Evolutionary conservation across 2,888 invertebrate species (phyloP).

Genomic region (Silvanus unidentatus): DNA sequence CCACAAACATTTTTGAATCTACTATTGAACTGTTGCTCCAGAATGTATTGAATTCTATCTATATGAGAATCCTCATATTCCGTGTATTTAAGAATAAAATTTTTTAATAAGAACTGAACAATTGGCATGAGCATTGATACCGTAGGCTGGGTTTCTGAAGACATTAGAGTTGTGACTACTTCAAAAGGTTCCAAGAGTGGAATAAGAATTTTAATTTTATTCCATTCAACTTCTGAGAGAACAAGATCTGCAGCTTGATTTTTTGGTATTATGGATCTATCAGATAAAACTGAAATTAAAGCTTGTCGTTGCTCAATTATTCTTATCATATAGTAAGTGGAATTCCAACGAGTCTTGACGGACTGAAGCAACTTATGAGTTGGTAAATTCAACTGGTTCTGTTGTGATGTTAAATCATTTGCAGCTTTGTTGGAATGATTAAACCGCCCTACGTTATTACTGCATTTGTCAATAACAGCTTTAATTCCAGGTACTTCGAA

Average conservation of each 20-base stretch:
- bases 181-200: slow-evolving; percentile 17
- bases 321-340: slow-evolving; percentile 19
- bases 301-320: slow-evolving; percentile 20
- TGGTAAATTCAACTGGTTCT: slow-evolving; percentile 10
- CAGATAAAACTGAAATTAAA: slow-evolving; percentile 16
- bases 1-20: slow-evolving; percentile 8
- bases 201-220: slow-evolving; percentile 11
- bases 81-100: slow-evolving; percentile 12
- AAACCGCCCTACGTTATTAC: slow-evolving; percentile 22
- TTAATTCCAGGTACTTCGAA: slow-evolving; percentile 11
- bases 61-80: slow-evolving; percentile 4
- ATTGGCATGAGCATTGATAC: slow-evolving; percentile 14
- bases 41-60: slow-evolving; percentile 7
- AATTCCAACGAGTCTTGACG: slow-evolving; percentile 19
- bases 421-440: slow-evolving; percentile 21
- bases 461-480: slow-evolving; percentile 16
- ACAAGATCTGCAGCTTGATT: slow-evolving; percentile 8
- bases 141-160: slow-evolving; percentile 15
- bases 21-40: slow-evolving; percentile 9
- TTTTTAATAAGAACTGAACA: slow-evolving; percentile 8
- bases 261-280: slow-evolving; percentile 13
- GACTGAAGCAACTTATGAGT: slow-evolving; percentile 16
- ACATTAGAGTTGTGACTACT: slow-evolving; percentile 16
- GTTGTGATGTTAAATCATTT: slow-evolving; percentile 8
- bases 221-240: slow-evolving; percentile 16